These are phyloP conservation scores for Oryctolagus cuniculus DNA, from an alignment of 2,113 vertebrate genomes.

Conservation along the genomic window DNA sequence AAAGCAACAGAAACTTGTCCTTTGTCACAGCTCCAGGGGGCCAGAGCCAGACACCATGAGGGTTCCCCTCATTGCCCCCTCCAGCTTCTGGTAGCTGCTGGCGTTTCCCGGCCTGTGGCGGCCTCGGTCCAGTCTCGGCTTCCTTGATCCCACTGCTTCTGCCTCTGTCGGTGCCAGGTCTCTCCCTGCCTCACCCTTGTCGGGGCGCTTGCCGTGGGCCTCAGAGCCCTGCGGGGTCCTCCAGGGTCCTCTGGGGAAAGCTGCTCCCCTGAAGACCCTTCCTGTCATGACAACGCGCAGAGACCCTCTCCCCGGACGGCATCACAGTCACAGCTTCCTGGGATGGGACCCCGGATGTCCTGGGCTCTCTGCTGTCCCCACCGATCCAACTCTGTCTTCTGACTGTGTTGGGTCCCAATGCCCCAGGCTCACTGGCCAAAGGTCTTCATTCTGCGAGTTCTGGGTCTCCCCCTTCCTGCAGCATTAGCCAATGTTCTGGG, in stretches of 20 bases:
- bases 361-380: not conserved
- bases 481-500: not conserved
- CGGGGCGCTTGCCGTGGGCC: not conserved
- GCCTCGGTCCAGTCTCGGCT: not conserved
- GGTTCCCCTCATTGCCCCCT: not conserved
- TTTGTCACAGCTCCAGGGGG: not conserved
- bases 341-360: not conserved
- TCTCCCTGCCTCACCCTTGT: not conserved
- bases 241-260: not conserved
- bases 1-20: not conserved
- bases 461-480: not conserved
- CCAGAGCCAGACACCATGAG: not conserved
- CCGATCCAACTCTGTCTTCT: not conserved
- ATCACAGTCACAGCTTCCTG: not conserved
- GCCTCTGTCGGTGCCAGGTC: not conserved
- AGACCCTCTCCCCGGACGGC: conserved; percentile 29
- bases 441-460: not conserved
- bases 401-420: not conserved
- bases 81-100: not conserved
- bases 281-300: not conserved
- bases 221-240: not conserved
- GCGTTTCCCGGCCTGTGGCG: not conserved
- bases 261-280: conserved; percentile 11
- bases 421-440: not conserved
- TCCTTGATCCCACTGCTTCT: not conserved